phyloP scores from a whole-genome alignment of 2,797 vertebrate species.

The Enteromius treurensis region DNA sequence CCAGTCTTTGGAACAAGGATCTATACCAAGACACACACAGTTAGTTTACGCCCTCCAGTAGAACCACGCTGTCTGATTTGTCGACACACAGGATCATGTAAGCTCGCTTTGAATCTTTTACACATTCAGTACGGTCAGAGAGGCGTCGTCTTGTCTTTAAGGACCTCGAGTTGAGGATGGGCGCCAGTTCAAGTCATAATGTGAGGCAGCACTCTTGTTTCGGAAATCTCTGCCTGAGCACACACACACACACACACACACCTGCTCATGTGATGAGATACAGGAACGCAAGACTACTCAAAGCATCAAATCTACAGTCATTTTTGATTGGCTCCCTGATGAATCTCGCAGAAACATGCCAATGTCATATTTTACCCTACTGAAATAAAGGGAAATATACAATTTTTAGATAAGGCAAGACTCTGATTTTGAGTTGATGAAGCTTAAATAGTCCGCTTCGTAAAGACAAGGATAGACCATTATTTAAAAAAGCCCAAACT shows the following conservation, averaged over 20 bases:
- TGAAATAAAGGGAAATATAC: background rate
- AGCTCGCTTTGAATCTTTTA: constrained; percentile 83
- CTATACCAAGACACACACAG: constrained; percentile 63
- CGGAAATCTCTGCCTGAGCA: constrained; percentile 47
- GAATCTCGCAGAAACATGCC: background rate
- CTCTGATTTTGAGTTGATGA: background rate
- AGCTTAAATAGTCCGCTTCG: background rate
- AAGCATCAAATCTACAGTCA: background rate
- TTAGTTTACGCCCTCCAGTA: constrained; percentile 65
- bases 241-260: background rate
- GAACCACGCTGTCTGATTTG: constrained; percentile 86
- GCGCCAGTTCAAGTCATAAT: constrained; percentile 72
- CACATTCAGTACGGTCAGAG: constrained; percentile 99
- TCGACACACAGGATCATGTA: constrained; percentile 85
- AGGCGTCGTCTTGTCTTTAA: constrained; percentile 71
- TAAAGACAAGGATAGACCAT: background rate
- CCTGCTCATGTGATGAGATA: background rate
- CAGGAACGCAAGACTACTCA: background rate
- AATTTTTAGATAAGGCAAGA: background rate
- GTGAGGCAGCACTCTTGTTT: constrained; percentile 66
- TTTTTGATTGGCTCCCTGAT: background rate
- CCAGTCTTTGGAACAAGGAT: constrained; percentile 74
- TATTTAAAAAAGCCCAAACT: background rate
- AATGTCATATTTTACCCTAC: background rate
- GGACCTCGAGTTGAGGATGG: constrained; percentile 70